A percentile compares a stretch with the other conserved stretches of the same genome.
These are phyloP conservation scores for Ochlodes sylvanus DNA, from an alignment of 2,888 invertebrate genomes.

Conservation along the genomic window DNA sequence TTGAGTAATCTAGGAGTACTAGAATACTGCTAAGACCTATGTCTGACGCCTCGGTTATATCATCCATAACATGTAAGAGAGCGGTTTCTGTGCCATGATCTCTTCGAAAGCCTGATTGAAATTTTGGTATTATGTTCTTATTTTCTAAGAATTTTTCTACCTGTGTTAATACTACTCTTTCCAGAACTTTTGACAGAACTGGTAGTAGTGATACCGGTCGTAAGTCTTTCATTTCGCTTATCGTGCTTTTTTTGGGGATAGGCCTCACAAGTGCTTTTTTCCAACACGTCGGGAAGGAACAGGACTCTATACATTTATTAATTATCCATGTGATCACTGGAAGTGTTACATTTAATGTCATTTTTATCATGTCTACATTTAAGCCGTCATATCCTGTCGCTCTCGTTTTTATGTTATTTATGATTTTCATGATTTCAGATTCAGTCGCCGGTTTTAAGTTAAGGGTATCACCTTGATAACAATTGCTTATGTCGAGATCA, in stretches of 20 bases:
- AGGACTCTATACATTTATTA: background rate
- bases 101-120: background rate
- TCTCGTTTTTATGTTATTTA: slow-evolving; percentile 16
- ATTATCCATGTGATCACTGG: background rate
- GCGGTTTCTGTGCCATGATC: background rate
- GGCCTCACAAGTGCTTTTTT: background rate
- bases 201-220: background rate
- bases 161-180: background rate
- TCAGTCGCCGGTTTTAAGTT: background rate
- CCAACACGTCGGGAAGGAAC: background rate
- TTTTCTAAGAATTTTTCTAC: too few species aligned
- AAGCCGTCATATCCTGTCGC: background rate
- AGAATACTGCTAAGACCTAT: background rate
- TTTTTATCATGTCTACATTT: background rate
- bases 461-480: too few species aligned
- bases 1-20: background rate
- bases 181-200: background rate
- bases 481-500: too few species aligned
- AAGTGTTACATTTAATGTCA: background rate
- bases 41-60: background rate
- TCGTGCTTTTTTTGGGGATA: background rate
- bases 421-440: slow-evolving; percentile 24
- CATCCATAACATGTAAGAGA: background rate
- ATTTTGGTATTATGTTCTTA: background rate
- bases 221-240: background rate